phyloP scores from a whole-genome alignment of 2,113 vertebrate genomes.

The Callionymus lyra region DNA sequence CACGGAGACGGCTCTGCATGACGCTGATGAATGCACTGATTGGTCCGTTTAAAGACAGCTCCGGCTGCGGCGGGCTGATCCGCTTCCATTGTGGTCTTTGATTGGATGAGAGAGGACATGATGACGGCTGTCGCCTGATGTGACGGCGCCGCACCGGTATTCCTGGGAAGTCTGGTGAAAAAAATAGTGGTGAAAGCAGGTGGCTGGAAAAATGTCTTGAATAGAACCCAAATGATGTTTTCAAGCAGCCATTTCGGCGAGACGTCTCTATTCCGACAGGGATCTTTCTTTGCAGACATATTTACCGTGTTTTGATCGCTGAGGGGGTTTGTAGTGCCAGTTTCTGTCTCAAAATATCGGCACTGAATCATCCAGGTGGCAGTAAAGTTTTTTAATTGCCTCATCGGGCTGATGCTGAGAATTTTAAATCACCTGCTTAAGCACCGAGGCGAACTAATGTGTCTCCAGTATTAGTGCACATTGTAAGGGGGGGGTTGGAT shows the following conservation, averaged over 20 bases:
- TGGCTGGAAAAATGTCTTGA: slow-evolving; percentile 36
- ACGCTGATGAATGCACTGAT: slow-evolving; percentile 60
- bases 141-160: slow-evolving; percentile 18
- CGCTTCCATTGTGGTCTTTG: slow-evolving; percentile 45
- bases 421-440: slow-evolving; percentile 50
- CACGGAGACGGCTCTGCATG: slow-evolving; percentile 58
- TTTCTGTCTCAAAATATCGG: slow-evolving; percentile 40
- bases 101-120: slow-evolving; percentile 47
- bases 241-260: slow-evolving; percentile 13
- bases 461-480: too few species aligned
- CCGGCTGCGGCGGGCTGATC: slow-evolving; percentile 32
- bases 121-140: slow-evolving; percentile 32
- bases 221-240: slow-evolving; percentile 23
- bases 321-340: slow-evolving; percentile 8
- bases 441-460: neutral
- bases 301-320: slow-evolving; percentile 20
- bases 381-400: slow-evolving; percentile 41
- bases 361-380: slow-evolving; percentile 46
- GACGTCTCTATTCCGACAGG: slow-evolving; percentile 14
- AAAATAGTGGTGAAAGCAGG: slow-evolving; percentile 16
- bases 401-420: slow-evolving; percentile 34
- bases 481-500: too few species aligned
- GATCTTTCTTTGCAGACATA: slow-evolving; percentile 14
- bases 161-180: slow-evolving; percentile 31
- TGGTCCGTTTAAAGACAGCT: slow-evolving; percentile 43